phyloP scores from a whole-genome alignment of 2,113 vertebrate genomes.

The Spheniscus mendiculus region DNA sequence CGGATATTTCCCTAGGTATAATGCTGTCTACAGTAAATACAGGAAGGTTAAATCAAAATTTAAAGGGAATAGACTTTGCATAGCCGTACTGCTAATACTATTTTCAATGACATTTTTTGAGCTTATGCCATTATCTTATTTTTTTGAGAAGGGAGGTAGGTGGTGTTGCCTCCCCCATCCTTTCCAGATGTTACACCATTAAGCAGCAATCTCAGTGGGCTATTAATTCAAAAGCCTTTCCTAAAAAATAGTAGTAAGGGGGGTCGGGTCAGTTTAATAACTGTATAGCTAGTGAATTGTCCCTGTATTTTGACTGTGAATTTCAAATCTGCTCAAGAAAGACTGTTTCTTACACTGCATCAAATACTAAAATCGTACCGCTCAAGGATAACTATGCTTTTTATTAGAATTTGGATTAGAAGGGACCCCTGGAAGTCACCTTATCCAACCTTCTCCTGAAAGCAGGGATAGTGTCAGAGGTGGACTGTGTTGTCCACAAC shows the following conservation, averaged over 20 bases:
- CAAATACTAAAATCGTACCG: too few relatives aligned
- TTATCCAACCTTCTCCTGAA: too few relatives aligned
- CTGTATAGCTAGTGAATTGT: not conserved
- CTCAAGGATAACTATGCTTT: too few relatives aligned
- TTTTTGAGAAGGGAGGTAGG: not conserved
- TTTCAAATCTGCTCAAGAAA: not conserved
- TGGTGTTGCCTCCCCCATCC: not conserved
- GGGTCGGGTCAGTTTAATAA: not conserved
- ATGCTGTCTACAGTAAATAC: not conserved
- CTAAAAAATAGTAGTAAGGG: not conserved
- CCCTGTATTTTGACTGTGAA: not conserved
- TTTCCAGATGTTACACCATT: not conserved
- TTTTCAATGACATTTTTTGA: not conserved
- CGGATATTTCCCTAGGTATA: not conserved
- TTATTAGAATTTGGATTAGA: too few relatives aligned
- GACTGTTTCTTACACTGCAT: not conserved
- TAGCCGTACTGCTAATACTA: not conserved
- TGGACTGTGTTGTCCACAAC: too few relatives aligned
- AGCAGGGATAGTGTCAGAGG: too few relatives aligned
- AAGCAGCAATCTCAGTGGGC: not conserved
- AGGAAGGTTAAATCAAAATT: not conserved
- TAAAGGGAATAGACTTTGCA: not conserved
- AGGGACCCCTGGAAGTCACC: too few relatives aligned
- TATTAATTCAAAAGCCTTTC: not conserved
- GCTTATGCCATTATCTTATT: not conserved